phyloP scores from a whole-genome alignment of 2,113 vertebrate genomes.

The Mustelus asterias region DNA sequence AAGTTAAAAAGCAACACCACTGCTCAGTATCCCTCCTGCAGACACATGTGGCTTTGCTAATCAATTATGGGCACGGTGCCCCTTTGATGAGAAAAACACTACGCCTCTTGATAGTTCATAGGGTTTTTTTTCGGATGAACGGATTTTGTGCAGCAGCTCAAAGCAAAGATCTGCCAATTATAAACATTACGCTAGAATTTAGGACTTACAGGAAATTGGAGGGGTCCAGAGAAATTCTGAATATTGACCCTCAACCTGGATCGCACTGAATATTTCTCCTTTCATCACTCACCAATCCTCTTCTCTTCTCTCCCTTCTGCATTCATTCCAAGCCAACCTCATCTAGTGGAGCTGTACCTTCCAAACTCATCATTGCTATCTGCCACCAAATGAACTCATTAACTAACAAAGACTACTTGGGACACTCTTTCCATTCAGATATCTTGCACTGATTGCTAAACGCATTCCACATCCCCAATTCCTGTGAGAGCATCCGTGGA shows the following conservation, averaged over 20 bases:
- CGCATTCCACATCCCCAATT: neutral
- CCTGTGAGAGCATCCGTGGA: neutral
- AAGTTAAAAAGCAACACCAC: neutral
- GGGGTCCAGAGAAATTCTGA: neutral
- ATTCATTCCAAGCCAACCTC: neutral
- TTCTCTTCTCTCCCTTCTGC: no score
- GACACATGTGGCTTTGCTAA: neutral
- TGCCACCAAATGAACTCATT: neutral
- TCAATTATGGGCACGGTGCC: neutral
- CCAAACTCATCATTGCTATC: neutral
- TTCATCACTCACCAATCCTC: neutral
- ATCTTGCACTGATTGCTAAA: neutral
- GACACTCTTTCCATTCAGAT: neutral
- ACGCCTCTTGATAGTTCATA: neutral
- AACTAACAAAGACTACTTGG: neutral
- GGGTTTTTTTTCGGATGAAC: neutral
- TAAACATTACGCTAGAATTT: neutral
- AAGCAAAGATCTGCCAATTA: neutral
- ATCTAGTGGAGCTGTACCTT: neutral
- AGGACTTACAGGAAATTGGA: neutral
- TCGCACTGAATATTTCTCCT: neutral
- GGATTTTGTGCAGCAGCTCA: neutral
- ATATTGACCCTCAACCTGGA: neutral
- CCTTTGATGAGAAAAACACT: neutral
- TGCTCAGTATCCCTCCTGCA: neutral